Base-by-base conservation (phyloP, 92 coral and sea anemone genomes). In the Porites lobata region DNA sequence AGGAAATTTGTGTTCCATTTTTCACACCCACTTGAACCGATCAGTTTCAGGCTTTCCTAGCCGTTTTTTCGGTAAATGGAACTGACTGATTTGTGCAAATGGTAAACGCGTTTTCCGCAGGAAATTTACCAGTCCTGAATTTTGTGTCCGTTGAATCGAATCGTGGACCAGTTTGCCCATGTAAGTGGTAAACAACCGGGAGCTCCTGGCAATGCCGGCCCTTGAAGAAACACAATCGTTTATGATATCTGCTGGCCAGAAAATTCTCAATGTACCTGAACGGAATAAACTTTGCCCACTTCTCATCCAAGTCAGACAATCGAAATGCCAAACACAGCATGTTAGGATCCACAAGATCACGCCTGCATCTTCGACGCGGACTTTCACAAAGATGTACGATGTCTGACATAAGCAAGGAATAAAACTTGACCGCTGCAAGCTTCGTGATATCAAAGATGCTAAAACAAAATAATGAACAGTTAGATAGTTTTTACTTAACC, bases 271-370 rank as follows among this genome's bases (percentile, higher is more conserved):
- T 32, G 85, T 76, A 97, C 99, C 92, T 81, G 56, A 89, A 56
- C 11, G 95, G 71, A 62, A 97, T 78, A 83, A 94, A 94, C 67
- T 92, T 81, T 4, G 90, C 88, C 94, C 95, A 94, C 68, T 97
- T 96, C 75, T 88, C 89, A 63, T 97, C 99, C 79, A 97, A 86
- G 21, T 87, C 80, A 5, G 99, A 93, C 53, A 97, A 92, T 62
- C 99, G 92, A 87, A 92, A 96, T 29, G 99, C 98, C 73, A 97
- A 86, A 68, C 95, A 90, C 70, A 97, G 89, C 92, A 94, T 90
- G 58, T 78, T 91, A 57, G 91, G 82, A 61, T 97, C 98, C 14
- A 97, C 93, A 64, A 79, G 80, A 69, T 92, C 90, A 70, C 65
- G 70, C 5, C 83, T 79, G 53, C 50, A 75, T n/a, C 86, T 85